Conservation (phyloP, 1,140 invertebrate species). For the Theocolax elegans region DNA sequence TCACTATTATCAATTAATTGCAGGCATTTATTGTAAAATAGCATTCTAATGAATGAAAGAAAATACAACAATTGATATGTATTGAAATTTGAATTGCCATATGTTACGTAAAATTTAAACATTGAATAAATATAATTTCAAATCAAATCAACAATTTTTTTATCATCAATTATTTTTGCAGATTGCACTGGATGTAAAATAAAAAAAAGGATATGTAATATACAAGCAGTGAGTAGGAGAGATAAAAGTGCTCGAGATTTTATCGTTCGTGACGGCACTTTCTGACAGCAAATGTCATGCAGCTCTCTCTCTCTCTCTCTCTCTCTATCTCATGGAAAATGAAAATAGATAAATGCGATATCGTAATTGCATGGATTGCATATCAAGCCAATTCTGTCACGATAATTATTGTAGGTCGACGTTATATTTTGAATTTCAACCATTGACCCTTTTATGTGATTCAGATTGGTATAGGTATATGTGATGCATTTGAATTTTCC, state of each 20-base stretch:
- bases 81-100: no score
- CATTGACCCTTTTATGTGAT: no score
- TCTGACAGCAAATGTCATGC: slow-evolving; percentile 3
- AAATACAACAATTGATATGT: no score
- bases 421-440: background rate
- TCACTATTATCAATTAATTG: background rate
- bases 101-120: no score
- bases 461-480: no score
- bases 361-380: background rate
- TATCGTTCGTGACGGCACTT: background rate
- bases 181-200: no score
- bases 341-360: slow-evolving; percentile 23
- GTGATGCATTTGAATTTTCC: no score
- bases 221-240: background rate
- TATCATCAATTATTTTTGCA: no score
- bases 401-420: slow-evolving; percentile 16
- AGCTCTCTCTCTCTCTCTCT: background rate
- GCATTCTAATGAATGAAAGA: no score
- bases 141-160: no score
- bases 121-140: no score
- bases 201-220: background rate
- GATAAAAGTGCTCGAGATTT: slow-evolving; percentile 12
- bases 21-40: no score
- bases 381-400: background rate
- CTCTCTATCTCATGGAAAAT: slow-evolving; percentile 1